phyloP scores from a whole-genome alignment of 2,888 invertebrate species.

The Drosophila percnosoma region DNA sequence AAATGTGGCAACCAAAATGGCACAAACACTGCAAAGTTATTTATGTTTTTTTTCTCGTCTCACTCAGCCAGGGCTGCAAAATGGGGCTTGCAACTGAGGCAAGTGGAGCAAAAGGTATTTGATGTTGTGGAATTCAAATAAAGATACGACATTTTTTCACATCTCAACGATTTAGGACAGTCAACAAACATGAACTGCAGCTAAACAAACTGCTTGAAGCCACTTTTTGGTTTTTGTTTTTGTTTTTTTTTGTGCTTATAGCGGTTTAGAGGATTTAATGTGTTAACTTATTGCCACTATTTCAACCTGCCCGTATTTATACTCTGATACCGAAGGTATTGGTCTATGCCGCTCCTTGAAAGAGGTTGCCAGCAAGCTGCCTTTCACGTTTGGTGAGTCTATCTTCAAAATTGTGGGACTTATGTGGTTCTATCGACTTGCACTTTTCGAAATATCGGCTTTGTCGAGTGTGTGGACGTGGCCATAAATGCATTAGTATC shows the following conservation, averaged over 20 bases:
- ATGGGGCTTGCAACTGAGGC: constrained; percentile 11
- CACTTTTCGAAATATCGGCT: no score
- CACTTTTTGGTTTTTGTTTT: background rate
- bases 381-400: no score
- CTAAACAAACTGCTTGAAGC: background rate
- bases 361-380: no score
- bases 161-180: background rate
- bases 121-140: constrained; percentile 26
- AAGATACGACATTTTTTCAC: constrained; percentile 22
- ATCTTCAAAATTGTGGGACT: no score
- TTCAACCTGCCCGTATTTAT: background rate
- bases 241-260: background rate
- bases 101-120: constrained; percentile 15
- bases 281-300: background rate
- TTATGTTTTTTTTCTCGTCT: constrained; percentile 53
- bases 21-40: constrained; percentile 78
- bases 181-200: background rate
- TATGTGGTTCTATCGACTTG: background rate
- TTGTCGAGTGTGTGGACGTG: no score
- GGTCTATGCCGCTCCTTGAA: background rate
- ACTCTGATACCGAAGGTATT: no score
- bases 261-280: background rate
- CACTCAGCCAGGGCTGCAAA: constrained; percentile 48
- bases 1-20: constrained; percentile 79
- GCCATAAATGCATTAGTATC: no score